Percentiles rank a stretch among this genome's conserved stretches.
Evolutionary conservation across 1,140 invertebrate genomes (phyloP).

Genomic region (Diuraphis noxia): DNA sequence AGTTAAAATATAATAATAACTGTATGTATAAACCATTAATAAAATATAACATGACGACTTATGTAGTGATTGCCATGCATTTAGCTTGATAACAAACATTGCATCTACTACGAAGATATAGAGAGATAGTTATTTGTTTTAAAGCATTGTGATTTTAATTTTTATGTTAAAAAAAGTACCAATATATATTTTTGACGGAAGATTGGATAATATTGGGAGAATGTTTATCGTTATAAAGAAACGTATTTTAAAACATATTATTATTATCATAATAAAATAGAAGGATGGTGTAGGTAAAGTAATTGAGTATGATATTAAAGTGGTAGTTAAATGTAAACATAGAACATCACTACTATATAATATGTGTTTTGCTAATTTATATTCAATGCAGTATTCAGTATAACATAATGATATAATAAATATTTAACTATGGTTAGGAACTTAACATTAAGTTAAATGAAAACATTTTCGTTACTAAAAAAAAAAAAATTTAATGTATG

Average conservation of each 20-base stretch:
- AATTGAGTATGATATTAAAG: background rate
- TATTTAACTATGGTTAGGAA: background rate
- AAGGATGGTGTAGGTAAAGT: background rate
- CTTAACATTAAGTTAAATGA: too few relatives aligned
- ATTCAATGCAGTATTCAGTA: background rate
- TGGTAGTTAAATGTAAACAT: background rate
- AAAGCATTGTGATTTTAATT: background rate
- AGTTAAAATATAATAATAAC: too few relatives aligned
- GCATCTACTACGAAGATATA: background rate
- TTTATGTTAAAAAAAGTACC: background rate
- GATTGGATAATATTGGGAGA: background rate
- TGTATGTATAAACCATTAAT: background rate
- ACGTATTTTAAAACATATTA: background rate
- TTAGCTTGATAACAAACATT: background rate
- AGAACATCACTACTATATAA: background rate
- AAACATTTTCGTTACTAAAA: background rate
- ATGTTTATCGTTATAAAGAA: background rate
- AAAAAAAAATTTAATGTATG: background rate
- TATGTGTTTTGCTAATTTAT: background rate
- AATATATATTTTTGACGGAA: background rate
- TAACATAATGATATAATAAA: background rate
- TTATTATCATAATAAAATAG: slow-evolving; percentile 2
- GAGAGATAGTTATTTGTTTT: background rate
- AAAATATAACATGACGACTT: background rate
- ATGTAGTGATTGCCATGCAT: background rate